A percentile compares a stretch with the other conserved stretches of the same genome.
Evolutionary conservation across 2,113 vertebrate genomes (phyloP).

Genomic region (Stigmatopora argus): DNA sequence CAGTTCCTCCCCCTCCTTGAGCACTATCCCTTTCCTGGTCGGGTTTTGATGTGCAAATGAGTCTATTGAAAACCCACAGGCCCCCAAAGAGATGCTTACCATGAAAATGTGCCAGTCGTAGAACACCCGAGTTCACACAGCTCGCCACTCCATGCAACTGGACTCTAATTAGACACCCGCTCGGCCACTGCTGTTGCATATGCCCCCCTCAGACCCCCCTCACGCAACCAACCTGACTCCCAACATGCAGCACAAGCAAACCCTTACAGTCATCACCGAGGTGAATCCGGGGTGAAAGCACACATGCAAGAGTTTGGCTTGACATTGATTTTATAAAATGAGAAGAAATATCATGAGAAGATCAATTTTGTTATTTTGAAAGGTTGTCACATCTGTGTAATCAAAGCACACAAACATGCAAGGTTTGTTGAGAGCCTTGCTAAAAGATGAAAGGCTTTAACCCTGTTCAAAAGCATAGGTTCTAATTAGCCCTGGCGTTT

Average conservation of each 20-base stretch:
- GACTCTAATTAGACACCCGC: slow-evolving; percentile 47
- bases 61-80: slow-evolving; percentile 74
- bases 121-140: slow-evolving; percentile 61
- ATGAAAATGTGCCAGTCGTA: slow-evolving; percentile 72
- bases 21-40: slow-evolving; percentile 73
- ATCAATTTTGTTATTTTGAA: neutral
- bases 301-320: neutral
- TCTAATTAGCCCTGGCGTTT: slow-evolving; percentile 9
- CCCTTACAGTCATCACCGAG: slow-evolving; percentile 17
- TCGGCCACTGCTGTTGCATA: slow-evolving; percentile 20
- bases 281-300: slow-evolving; percentile 8
- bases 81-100: slow-evolving; percentile 74
- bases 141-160: slow-evolving; percentile 44
- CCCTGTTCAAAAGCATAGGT: slow-evolving; percentile 8
- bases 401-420: slow-evolving; percentile 5
- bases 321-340: slow-evolving; percentile 15
- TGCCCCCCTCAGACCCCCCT: slow-evolving; percentile 5
- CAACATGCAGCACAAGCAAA: slow-evolving; percentile 19
- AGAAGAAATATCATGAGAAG: slow-evolving; percentile 20
- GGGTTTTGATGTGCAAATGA: slow-evolving; percentile 80
- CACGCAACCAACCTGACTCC: slow-evolving; percentile 16
- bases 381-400: neutral
- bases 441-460: slow-evolving; percentile 16
- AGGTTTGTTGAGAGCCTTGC: slow-evolving; percentile 16
- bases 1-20: slow-evolving; percentile 52